Evolutionary conservation across 2,888 invertebrate genomes (phyloP).

Genomic region (Phrixothrix hirtus): DNA sequence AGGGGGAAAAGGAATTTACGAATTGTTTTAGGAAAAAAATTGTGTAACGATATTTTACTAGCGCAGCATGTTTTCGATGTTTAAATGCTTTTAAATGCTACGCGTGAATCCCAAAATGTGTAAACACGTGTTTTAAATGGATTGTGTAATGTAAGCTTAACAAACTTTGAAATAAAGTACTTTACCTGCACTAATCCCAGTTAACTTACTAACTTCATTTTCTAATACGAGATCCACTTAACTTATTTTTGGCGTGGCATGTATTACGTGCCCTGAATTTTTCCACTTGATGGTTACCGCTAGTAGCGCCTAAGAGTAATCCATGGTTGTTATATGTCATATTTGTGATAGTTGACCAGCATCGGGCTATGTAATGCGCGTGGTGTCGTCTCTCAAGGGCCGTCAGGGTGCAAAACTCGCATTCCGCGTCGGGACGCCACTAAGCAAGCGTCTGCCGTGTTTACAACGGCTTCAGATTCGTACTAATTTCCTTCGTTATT

Average conservation of each 20-base stretch:
- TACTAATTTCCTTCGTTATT: slow-evolving; percentile 12
- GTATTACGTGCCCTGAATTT: slow-evolving; percentile 8
- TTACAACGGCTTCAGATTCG: slow-evolving; percentile 6
- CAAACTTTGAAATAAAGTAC: too few relatives aligned
- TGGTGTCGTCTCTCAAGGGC: slow-evolving; percentile 26
- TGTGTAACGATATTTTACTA: neutral
- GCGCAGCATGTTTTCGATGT: too few relatives aligned
- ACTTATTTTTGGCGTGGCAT: slow-evolving; percentile 5
- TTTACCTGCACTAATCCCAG: neutral
- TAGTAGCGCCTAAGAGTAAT: slow-evolving; percentile 3
- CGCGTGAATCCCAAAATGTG: too few relatives aligned
- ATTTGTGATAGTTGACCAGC: slow-evolving; percentile 24
- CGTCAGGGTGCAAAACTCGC: slow-evolving; percentile 31
- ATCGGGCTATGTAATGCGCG: slow-evolving; percentile 28
- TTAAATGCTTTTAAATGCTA: too few relatives aligned
- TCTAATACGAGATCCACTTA: neutral
- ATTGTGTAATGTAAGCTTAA: too few relatives aligned
- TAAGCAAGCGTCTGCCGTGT: slow-evolving; percentile 19
- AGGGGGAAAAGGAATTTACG: too few relatives aligned
- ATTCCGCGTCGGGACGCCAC: slow-evolving; percentile 44
- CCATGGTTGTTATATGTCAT: slow-evolving; percentile 16
- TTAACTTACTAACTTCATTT: neutral
- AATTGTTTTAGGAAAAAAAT: too few relatives aligned
- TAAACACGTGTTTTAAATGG: too few relatives aligned
- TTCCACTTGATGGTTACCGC: neutral